Evolutionary conservation across 2,797 vertebrate species (phyloP).

Genomic region (Intellagama lesueurii): DNA sequence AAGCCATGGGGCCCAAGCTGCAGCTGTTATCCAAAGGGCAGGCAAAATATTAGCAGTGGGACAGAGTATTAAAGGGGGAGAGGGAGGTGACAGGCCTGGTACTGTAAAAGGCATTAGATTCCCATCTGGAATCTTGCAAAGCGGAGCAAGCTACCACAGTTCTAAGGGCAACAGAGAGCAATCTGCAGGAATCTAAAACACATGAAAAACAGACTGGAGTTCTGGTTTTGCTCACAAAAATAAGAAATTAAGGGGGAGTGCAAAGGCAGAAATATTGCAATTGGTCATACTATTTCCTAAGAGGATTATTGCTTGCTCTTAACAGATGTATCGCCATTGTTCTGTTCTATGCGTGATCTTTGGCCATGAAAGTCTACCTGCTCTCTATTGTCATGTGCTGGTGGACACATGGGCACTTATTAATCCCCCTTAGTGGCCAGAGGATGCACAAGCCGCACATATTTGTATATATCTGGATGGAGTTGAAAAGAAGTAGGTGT

Average conservation of each 20-base stretch:
- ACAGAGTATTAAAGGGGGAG: neutral
- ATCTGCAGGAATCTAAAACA: neutral
- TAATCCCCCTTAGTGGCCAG: neutral
- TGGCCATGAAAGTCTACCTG: neutral
- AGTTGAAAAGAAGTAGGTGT: neutral
- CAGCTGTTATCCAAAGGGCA: constrained; percentile 47
- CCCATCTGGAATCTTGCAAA: constrained; percentile 24
- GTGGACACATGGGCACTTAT: neutral
- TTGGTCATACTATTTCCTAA: neutral
- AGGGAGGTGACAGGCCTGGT: neutral
- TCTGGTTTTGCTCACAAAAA: neutral
- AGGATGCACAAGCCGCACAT: neutral
- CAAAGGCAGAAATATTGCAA: neutral
- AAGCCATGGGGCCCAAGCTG: neutral
- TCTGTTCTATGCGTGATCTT: neutral
- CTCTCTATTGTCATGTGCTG: neutral
- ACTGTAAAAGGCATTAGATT: constrained; percentile 49
- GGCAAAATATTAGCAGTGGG: constrained; percentile 23
- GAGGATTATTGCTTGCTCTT: neutral
- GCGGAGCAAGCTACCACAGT: neutral
- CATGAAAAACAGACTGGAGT: neutral
- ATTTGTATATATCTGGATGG: neutral
- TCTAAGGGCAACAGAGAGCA: neutral
- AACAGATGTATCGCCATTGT: too few species aligned
- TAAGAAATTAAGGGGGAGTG: neutral